phyloP scores from a whole-genome alignment of 2,113 vertebrate genomes.

The Coracopsis vasa region DNA sequence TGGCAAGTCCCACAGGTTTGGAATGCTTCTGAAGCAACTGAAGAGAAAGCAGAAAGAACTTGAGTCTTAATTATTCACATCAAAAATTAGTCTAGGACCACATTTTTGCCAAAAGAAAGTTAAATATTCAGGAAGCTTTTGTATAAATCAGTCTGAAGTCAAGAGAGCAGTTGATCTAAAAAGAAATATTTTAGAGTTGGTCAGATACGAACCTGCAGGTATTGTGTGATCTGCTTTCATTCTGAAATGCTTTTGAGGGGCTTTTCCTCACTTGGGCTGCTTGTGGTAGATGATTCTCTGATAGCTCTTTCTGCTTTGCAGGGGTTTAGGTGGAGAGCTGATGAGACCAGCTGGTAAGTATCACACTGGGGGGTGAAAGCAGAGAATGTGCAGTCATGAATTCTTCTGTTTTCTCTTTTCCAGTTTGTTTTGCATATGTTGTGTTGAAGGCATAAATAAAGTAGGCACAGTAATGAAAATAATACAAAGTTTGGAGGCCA shows the following conservation, averaged over 20 bases:
- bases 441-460: not conserved
- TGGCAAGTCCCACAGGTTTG: not conserved
- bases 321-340: conserved; percentile 91
- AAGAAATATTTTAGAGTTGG: not conserved
- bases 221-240: not conserved
- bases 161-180: not conserved
- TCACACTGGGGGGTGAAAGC: not conserved
- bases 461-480: not conserved
- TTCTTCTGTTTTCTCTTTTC: not conserved
- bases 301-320: conserved; percentile 63
- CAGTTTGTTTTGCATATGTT: not conserved
- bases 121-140: not conserved
- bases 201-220: not conserved
- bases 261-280: not conserved
- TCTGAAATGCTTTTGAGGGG: not conserved
- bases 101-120: not conserved
- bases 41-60: not conserved
- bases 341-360: conserved; percentile 91
- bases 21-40: not conserved
- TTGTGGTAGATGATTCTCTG: not conserved
- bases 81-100: not conserved
- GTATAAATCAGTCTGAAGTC: not conserved
- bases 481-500: not conserved
- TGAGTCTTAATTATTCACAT: not conserved
- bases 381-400: not conserved